Evolutionary conservation across 2,797 vertebrate genomes (phyloP).

Genomic region (Adrianichthys oophorus): DNA sequence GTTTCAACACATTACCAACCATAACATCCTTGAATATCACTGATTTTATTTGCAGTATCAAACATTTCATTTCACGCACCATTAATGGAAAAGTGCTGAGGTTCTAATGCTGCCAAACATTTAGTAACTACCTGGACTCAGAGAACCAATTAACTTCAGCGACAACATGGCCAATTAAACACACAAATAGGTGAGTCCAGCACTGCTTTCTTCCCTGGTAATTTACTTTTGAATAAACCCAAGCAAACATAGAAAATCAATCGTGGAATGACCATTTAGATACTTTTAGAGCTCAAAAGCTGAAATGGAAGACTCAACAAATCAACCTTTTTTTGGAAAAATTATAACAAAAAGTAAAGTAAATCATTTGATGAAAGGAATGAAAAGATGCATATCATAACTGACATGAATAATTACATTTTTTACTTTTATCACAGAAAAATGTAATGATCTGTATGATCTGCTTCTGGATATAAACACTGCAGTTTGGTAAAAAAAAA

Average conservation of each 20-base stretch:
- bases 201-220: conserved; percentile 83
- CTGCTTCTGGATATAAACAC: too few relatives aligned
- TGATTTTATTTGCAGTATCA: conserved; percentile 99
- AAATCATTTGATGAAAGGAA: background rate
- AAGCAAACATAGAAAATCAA: conserved; percentile 73
- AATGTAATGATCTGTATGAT: too few relatives aligned
- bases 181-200: conserved; percentile 97
- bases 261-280: conserved; percentile 58
- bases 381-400: too few relatives aligned
- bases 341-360: background rate
- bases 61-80: conserved; percentile 99
- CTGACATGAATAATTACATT: too few relatives aligned
- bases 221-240: conserved; percentile 75
- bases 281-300: conserved; percentile 13
- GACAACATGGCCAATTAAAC: conserved; percentile 99
- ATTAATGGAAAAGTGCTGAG: conserved; percentile 99
- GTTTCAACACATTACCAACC: conserved; percentile 99
- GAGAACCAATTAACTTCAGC: conserved; percentile 99
- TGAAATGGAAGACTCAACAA: conserved; percentile 12
- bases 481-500: background rate
- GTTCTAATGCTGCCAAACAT: conserved; percentile 99
- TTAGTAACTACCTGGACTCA: conserved; percentile 99
- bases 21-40: conserved; percentile 99
- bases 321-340: too few relatives aligned
- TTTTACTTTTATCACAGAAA: too few relatives aligned